phyloP scores from a whole-genome alignment of 2,113 vertebrate genomes.

The Pyxicephalus adspersus region DNA sequence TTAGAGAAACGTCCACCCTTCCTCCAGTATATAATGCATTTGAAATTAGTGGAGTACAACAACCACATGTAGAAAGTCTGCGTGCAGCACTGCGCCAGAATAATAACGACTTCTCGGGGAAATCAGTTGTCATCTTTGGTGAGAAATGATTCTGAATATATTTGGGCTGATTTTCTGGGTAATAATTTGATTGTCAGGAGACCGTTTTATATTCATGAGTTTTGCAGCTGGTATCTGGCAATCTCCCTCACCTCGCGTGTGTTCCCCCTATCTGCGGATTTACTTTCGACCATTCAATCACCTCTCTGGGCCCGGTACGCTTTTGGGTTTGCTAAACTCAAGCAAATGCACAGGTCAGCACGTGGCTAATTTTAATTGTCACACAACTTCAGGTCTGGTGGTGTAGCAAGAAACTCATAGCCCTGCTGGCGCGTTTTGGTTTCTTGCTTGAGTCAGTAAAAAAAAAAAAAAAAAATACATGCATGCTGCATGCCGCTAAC shows the following conservation, averaged over 20 bases:
- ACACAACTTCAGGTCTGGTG: too few relatives aligned
- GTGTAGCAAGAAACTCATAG: too few relatives aligned
- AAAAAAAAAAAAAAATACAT: too few relatives aligned
- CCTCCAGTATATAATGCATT: not conserved
- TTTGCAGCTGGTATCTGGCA: not conserved
- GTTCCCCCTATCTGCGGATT: not conserved
- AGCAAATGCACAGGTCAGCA: not conserved
- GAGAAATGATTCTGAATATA: slow-evolving; percentile 6
- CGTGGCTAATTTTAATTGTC: too few relatives aligned
- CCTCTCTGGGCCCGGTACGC: not conserved
- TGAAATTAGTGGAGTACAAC: not conserved
- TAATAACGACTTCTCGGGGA: not conserved
- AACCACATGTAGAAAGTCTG: not conserved
- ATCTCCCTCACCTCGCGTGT: not conserved
- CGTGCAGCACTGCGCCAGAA: not conserved
- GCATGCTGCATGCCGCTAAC: too few relatives aligned
- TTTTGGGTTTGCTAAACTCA: not conserved
- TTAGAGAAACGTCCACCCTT: not conserved
- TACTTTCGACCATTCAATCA: not conserved
- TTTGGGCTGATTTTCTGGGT: slow-evolving; percentile 31
- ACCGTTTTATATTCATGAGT: slow-evolving; percentile 34
- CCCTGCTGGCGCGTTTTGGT: too few relatives aligned
- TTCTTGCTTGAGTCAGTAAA: too few relatives aligned
- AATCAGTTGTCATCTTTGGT: slow-evolving; percentile 16
- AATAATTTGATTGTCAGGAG: slow-evolving; percentile 17